A percentile compares a stretch with the other conserved stretches of the same genome.
phyloP scores from a whole-genome alignment of 2,888 invertebrate genomes.

The Leptinotarsa tumamoca region DNA sequence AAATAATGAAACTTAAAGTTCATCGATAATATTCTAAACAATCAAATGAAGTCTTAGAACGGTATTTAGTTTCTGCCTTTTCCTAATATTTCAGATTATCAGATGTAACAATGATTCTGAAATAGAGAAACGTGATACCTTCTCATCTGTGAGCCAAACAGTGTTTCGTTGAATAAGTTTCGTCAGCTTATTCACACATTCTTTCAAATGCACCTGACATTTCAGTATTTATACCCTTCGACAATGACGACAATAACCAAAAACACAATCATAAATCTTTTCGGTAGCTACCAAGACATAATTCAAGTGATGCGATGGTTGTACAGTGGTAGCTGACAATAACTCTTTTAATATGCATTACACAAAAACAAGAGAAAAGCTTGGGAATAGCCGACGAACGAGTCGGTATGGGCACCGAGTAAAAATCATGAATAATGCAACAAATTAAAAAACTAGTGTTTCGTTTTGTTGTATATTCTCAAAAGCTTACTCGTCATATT shows the following conservation, averaged over 20 bases:
- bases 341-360: slow-evolving; percentile 17
- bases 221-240: slow-evolving; percentile 2
- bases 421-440: slow-evolving; percentile 16
- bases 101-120: too few relatives aligned
- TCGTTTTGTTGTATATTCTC: neutral
- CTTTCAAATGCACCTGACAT: neutral
- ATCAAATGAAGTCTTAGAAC: too few relatives aligned
- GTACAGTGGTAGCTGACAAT: slow-evolving; percentile 17
- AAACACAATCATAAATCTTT: slow-evolving; percentile 25
- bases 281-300: slow-evolving; percentile 19
- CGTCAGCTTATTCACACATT: slow-evolving; percentile 9
- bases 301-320: slow-evolving; percentile 15
- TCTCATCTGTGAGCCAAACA: neutral
- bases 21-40: too few relatives aligned
- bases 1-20: too few relatives aligned
- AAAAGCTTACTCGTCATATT: neutral
- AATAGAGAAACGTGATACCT: neutral
- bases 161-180: neutral
- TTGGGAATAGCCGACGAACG: neutral
- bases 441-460: neutral
- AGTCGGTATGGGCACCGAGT: slow-evolving; percentile 2
- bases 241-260: slow-evolving; percentile 23
- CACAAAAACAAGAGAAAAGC: slow-evolving; percentile 17
- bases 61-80: too few relatives aligned
- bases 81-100: too few relatives aligned